Evolutionary conservation across 2,113 vertebrate species (phyloP).

Genomic region (Apistogramma diplotaenia): DNA sequence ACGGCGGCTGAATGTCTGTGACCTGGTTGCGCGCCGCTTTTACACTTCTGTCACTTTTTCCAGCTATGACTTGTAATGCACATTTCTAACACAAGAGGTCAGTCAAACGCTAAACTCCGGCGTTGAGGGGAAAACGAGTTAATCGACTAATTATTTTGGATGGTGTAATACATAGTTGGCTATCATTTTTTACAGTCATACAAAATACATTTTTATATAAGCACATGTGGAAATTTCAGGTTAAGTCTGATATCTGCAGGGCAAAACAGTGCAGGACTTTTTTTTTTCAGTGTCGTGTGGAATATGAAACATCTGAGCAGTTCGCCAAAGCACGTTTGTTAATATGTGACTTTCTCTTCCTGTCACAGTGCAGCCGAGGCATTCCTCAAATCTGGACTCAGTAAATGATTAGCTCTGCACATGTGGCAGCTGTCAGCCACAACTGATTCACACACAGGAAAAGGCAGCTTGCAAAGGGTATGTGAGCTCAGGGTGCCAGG

Average conservation of each 20-base stretch:
- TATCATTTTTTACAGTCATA: neutral
- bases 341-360: slow-evolving; percentile 67
- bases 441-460: neutral
- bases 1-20: slow-evolving; percentile 33
- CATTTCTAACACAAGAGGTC: slow-evolving; percentile 64
- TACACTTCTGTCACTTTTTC: slow-evolving; percentile 33
- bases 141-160: neutral
- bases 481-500: slow-evolving; percentile 27
- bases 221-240: neutral
- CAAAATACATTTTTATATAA: neutral
- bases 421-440: slow-evolving; percentile 56
- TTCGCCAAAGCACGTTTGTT: slow-evolving; percentile 51
- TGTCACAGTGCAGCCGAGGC: slow-evolving; percentile 53
- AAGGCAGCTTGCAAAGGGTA: neutral
- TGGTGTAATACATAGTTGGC: neutral
- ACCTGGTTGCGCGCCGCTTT: neutral
- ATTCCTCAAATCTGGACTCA: slow-evolving; percentile 53
- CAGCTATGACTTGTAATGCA: neutral
- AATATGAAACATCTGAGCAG: slow-evolving; percentile 17
- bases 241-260: neutral
- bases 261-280: neutral
- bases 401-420: slow-evolving; percentile 73
- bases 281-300: neutral
- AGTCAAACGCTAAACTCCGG: slow-evolving; percentile 8
- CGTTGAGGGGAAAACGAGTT: neutral